Evolutionary conservation across 2,888 invertebrate species (phyloP), one percentile per base, ranked within the genome.

Genomic region (Gordius sp.): DNA sequence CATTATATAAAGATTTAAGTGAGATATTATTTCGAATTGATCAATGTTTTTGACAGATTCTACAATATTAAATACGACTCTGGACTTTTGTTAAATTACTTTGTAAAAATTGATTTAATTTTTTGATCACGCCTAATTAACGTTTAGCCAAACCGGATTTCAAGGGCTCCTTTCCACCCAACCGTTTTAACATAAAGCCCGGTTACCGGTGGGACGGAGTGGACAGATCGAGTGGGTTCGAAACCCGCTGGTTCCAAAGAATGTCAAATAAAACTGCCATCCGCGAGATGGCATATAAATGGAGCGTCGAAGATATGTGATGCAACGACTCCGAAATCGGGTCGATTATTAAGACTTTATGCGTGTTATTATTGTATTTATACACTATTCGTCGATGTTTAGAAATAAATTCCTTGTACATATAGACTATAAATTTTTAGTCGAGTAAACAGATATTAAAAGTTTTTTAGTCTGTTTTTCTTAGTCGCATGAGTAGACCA

Each of bases 171-270:
- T 80, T 82, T 41, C 66, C 68, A 58, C 86, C 87, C 16, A 97
- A 97, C 72, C 77, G 97, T 1, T 93, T 80, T 71, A 78, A 79
- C 59, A 82, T 99, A 57, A 72, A 76, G 4, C 97, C 97, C 0
- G 97, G 97, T 0, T 81, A 85, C 69, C 75, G 89, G 16, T 97
- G 97, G 97, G 97, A 97, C 67, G 97, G 97, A 0, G 91, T 97
- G 0, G 85, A 97, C 69, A 74, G 97, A 24, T 89, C 87, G 2
- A 93, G 81, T 69, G 93, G 91, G 0, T 97, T 86, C 67, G 97
- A 97, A 68, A 79, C 78, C 64, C 79, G 81, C 64, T 80, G 79
- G 75, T 83, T 87, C 66, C 77, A 78, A n/a, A 74, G 76, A 13
- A 76, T 77, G 62, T 83, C 78, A 67, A 76, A 78, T 24, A 76